phyloP scores from a whole-genome alignment of 2,113 vertebrate genomes.

The Thunnus thynnus region DNA sequence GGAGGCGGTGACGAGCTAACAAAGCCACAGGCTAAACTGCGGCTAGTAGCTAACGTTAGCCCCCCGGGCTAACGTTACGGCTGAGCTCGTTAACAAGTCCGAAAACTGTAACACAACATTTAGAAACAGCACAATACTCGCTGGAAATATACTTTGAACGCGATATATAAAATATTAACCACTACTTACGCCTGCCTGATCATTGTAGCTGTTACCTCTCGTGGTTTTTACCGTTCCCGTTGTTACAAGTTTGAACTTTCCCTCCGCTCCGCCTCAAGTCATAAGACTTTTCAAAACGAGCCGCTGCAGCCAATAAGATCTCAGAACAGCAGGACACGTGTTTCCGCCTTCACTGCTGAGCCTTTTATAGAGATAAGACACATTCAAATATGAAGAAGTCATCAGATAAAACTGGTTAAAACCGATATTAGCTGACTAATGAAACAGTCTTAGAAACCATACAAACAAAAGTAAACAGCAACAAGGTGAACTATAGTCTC shows the following conservation, averaged over 20 bases:
- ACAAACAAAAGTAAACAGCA: slow-evolving; percentile 22
- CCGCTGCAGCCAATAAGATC: slow-evolving; percentile 58
- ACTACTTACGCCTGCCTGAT: slow-evolving; percentile 78
- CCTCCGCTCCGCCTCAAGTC: slow-evolving; percentile 75
- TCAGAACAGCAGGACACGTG: neutral
- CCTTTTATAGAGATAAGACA: neutral
- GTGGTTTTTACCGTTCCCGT: slow-evolving; percentile 9
- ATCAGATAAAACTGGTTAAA: neutral
- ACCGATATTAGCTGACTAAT: no score
- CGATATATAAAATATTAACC: neutral
- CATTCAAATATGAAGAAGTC: neutral
- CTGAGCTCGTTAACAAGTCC: neutral
- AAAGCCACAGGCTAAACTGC: neutral
- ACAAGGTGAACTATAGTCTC: neutral
- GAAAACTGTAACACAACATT: neutral
- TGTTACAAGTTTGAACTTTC: slow-evolving; percentile 76
- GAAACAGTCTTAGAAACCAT: neutral
- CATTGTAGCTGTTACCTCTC: slow-evolving; percentile 64
- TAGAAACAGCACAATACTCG: rapidly evolving
- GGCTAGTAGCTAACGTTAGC: slow-evolving; percentile 3
- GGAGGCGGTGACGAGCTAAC: neutral
- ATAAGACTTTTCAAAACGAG: slow-evolving; percentile 73
- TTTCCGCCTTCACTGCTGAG: slow-evolving; percentile 22
- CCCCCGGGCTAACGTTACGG: neutral
- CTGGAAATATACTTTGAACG: rapidly evolving